These are phyloP conservation scores for Sylvia borin DNA, from an alignment of 2,797 vertebrate genomes.

Conservation along the genomic window DNA sequence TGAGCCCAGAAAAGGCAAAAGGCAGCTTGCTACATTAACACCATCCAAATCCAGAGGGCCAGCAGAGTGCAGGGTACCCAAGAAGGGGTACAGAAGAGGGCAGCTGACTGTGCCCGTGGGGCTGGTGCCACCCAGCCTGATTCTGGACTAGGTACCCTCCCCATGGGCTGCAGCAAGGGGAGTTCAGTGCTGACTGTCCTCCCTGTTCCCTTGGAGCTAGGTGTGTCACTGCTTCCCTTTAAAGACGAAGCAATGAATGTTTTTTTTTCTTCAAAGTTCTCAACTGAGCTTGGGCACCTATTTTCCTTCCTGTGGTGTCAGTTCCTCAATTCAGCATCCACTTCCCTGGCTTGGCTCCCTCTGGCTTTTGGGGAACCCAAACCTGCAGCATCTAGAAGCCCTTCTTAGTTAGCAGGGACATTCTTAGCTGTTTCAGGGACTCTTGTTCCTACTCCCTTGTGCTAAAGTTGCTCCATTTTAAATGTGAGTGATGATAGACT, in stretches of 20 bases:
- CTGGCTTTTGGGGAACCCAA: not conserved
- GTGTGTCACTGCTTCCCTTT: not conserved
- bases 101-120: not conserved
- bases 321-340: not conserved
- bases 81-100: rapidly evolving
- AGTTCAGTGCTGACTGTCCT: not conserved
- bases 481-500: not conserved
- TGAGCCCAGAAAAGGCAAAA: constrained; percentile 6
- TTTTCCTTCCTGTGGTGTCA: not conserved
- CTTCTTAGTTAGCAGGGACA: not conserved
- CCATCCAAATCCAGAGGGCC: not conserved
- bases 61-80: not conserved
- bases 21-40: not conserved
- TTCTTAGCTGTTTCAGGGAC: not conserved
- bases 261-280: not conserved
- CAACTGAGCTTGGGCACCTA: not conserved
- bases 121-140: not conserved
- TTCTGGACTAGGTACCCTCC: not conserved
- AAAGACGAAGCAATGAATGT: not conserved
- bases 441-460: not conserved
- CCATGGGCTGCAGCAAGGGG: not conserved
- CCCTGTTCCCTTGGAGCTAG: not conserved
- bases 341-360: not conserved
- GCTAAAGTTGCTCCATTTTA: not conserved
- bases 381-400: not conserved